phyloP scores from a whole-genome alignment of 1,140 invertebrate species.

The Drosophila fuyamai region DNA sequence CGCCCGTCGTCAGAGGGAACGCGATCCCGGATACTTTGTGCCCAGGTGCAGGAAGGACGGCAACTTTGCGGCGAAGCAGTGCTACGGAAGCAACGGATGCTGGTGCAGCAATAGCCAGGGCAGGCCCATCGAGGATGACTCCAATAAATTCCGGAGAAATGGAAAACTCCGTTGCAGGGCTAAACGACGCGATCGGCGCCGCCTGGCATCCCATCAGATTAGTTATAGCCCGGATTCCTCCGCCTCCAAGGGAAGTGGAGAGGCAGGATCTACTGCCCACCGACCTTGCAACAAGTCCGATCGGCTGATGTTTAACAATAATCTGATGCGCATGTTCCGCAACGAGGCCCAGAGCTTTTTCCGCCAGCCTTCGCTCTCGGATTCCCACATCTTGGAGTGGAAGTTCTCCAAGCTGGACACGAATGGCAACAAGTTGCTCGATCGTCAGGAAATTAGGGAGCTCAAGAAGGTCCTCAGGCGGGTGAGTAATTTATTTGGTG shows the following conservation, averaged over 20 bases:
- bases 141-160: slow-evolving; percentile 86
- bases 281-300: slow-evolving; percentile 89
- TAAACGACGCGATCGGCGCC: slow-evolving; percentile 78
- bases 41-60: slow-evolving; percentile 93
- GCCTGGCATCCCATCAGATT: slow-evolving; percentile 65
- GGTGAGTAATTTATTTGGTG: slow-evolving; percentile 76
- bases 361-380: slow-evolving; percentile 36
- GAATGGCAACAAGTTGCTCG: slow-evolving; percentile 90
- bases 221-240: slow-evolving; percentile 37
- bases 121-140: slow-evolving; percentile 91
- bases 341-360: slow-evolving; percentile 89
- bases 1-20: slow-evolving; percentile 58
- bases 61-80: slow-evolving; percentile 93
- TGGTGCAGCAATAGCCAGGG: slow-evolving; percentile 93
- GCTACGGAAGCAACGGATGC: slow-evolving; percentile 90
- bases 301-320: slow-evolving; percentile 91
- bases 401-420: slow-evolving; percentile 93
- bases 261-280: slow-evolving; percentile 47
- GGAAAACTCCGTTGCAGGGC: slow-evolving; percentile 89
- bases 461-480: slow-evolving; percentile 92
- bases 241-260: slow-evolving; percentile 41
- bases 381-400: slow-evolving; percentile 90
- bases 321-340: slow-evolving; percentile 92
- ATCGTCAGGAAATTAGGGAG: slow-evolving; percentile 92
- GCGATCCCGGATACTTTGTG: slow-evolving; percentile 86